Evolutionary conservation across 2,888 invertebrate species (phyloP), one percentile per base, ranked within the genome.

Genomic region (Argyra leucocephala): DNA sequence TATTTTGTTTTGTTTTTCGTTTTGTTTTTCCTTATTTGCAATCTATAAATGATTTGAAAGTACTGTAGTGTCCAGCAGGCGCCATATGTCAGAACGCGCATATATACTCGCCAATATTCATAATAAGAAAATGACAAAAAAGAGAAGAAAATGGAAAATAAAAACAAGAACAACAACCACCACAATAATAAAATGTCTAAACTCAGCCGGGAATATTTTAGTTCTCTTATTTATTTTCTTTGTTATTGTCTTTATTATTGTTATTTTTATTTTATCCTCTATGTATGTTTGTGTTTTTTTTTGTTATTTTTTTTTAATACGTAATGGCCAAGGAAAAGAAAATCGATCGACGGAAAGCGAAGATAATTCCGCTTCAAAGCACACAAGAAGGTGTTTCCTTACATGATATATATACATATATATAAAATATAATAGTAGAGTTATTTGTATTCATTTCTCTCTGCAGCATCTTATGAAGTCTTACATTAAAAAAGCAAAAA

Each of bases 281-380:
- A n/a, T n/a, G n/a, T n/a, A n/a, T n/a, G n/a, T n/a, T n/a, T n/a
- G n/a, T n/a, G n/a, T n/a, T 31, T 31, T 10, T 31, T 31, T 31
- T 10, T 10, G 5, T 31, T 18, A 18, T 18, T n/a, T 48, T 48
- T 48, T 48, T 48, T n/a, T 48, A n/a, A 48, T 48, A 48, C 18
- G 48, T 48, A 9, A 4, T 18, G 48, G 48, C 48, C 48, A 61
- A 21, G 61, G 21, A 61, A 26, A 61, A 61, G 61, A 61, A 61
- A 61, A 61, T 61, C 61, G 61, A 61, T 61, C 61, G 61, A 61
- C 61, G 61, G 61, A 61, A 61, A 61, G 31, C 59, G 15, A 61
- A 61, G 24, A 61, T 61, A 61, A 61, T 26, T 61, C 31, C 61
- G 61, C 61, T 61, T 61, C 31, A 61, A 26, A 61, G 21, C 26